Base-by-base conservation (phyloP, 1,140 invertebrate genomes). In the Harlomillsia oculata region DNA sequence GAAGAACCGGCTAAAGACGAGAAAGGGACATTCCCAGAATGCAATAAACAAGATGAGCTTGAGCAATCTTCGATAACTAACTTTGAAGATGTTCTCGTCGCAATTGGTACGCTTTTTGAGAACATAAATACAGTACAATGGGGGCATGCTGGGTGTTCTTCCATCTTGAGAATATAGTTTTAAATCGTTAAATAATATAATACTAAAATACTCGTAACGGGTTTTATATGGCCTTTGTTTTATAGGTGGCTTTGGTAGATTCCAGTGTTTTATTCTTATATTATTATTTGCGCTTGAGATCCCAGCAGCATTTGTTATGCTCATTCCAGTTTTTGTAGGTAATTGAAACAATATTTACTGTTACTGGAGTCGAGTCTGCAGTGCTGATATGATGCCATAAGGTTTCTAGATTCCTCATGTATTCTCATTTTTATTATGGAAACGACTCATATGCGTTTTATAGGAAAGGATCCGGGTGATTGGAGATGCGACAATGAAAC, bases 241-340 rank as follows among this genome's bases (percentile, higher is more conserved):
- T 23, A 18, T 11, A 53, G 57, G 57, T 28, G 57, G 51, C 21
- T 53, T 59, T 29, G 57, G 57, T 18, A 46, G 29, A 21, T 59
- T 48, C 39, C 57, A 59, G 48, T 5, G 28, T 18, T 20, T 59
- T 6, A 34, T 54, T 9, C 14, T 59, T 14, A 16, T 50, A 1
- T 3, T 53, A 16, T 20, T 59, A 0, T 20, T 53, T 8, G n/a
- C 28, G 9, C 14, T 59, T 2, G 57, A 59, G 16, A 49, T 59
- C 32, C 57, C 57, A 1, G 41, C 50, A 5, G 57, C 51, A 1
- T 53, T 46, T 29, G 21, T 59, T 13, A 49, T 21, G 0, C 43
- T 59, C 18, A 37, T 59, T 20, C 57, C 57, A 28, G 51, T 59
- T 18, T 59, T 59, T 43, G 34, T 45, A 5, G 56, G 56, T 52